Conservation (phyloP, 1,140 invertebrate genomes). For the Drosophila nikananu region DNA sequence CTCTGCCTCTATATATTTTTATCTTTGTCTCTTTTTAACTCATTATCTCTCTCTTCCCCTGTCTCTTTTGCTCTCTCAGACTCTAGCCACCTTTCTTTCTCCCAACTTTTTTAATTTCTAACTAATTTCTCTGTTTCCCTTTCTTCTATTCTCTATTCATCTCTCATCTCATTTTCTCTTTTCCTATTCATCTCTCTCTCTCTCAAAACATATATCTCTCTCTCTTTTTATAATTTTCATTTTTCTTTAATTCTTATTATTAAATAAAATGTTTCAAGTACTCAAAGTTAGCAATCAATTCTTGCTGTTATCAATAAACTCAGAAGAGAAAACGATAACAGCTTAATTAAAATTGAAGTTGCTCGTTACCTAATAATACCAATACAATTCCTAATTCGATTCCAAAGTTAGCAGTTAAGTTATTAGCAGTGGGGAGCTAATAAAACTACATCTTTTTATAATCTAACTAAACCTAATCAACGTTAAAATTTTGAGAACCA, state of each 20-base stretch:
- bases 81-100: too few relatives aligned
- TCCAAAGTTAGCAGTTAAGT: neutral
- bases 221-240: neutral
- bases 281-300: neutral
- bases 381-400: neutral
- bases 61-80: too few relatives aligned
- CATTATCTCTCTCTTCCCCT: too few relatives aligned
- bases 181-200: too few relatives aligned
- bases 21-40: neutral
- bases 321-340: neutral
- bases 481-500: neutral
- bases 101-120: too few relatives aligned
- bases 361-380: neutral
- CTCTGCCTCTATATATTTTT: too few relatives aligned
- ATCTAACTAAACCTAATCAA: neutral
- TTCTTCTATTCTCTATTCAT: too few relatives aligned
- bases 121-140: too few relatives aligned
- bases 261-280: neutral
- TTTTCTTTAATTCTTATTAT: neutral
- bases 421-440: too few relatives aligned
- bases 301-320: neutral
- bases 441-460: neutral
- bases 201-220: too few relatives aligned
- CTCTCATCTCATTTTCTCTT: too few relatives aligned
- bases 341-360: slow-evolving; percentile 5